phyloP scores from a whole-genome alignment of 2,113 vertebrate genomes.

The Eubucco bourcierii region DNA sequence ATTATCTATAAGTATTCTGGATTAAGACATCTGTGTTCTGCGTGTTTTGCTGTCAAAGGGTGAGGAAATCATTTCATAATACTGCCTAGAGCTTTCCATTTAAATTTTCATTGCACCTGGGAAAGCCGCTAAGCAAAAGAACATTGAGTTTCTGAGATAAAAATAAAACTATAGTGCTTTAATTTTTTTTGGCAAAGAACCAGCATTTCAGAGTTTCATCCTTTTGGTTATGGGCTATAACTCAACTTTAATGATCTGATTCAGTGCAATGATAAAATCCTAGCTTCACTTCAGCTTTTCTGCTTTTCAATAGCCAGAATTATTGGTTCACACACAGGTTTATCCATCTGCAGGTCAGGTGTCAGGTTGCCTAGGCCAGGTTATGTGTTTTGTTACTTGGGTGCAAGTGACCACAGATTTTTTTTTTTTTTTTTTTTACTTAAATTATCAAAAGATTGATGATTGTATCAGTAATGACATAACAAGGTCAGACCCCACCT shows the following conservation, averaged over 20 bases:
- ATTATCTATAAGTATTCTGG: constrained; percentile 45
- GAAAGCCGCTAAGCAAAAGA: constrained; percentile 65
- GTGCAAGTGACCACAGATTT: not conserved
- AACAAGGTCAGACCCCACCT: not conserved
- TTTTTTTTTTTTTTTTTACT: not conserved
- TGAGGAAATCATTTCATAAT: constrained; percentile 61
- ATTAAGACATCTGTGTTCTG: constrained; percentile 59
- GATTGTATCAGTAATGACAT: not conserved
- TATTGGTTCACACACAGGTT: constrained; percentile 17
- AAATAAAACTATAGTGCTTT: constrained; percentile 71
- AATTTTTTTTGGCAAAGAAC: constrained; percentile 62
- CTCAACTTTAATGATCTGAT: constrained; percentile 76
- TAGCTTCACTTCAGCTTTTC: constrained; percentile 35
- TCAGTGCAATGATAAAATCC: constrained; percentile 72
- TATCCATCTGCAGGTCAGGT: constrained; percentile 30
- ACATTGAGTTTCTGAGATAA: constrained; percentile 71
- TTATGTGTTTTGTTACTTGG: not conserved
- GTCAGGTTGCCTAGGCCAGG: not conserved
- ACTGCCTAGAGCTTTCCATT: constrained; percentile 71
- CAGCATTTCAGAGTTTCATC: constrained; percentile 71
- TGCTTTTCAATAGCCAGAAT: constrained; percentile 42
- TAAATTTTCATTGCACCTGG: constrained; percentile 74
- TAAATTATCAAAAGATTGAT: not conserved
- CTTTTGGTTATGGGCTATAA: constrained; percentile 66
- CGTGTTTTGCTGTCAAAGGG: constrained; percentile 54